Evolutionary conservation across 2,888 invertebrate species (phyloP), one percentile per base, ranked within the genome.

Genomic region (Scaptomyza reducta): DNA sequence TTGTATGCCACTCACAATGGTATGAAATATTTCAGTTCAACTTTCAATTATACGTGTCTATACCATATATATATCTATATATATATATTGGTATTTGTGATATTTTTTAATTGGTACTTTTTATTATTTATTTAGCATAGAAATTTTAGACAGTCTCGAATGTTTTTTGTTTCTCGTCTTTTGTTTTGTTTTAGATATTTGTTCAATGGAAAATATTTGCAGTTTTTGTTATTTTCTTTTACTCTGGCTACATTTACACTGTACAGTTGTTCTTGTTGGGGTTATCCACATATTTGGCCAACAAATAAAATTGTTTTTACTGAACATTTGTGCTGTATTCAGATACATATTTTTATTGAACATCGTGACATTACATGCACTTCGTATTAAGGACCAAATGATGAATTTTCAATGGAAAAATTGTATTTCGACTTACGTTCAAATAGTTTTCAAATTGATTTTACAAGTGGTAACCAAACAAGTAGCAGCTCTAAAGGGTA

Each of bases 391-490:
- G 54, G 51, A 60, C 41, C 40, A 47, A 66, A 60, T 69, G 65
- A 73, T 77, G 35, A 54, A 61, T 70, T 74, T 67, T 47, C 63
- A 65, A 66, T 81, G 62, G 53, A 61, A 40, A 40, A 71, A 71
- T 64, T 35, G 44, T 46, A 25, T 58, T 51, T 46, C 40, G 35
- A 38, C 53, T 56, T 44, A 27, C 46, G 50, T 63, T 72, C 59
- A 68, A 72, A 77, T 74, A 74, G 63, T 78, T 81, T 78, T 72
- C 62, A 72, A 79, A 81, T 79, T 74, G 82, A 74, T 78, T 79
- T 81, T 53, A 82, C 76, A 85, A 79, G 79, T 79, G 79, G 63
- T 64, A 75, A 60, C 72, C 86, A 82, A 79, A 79, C 82, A 78
- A 75, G 69, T 64, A 57, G 61, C 74, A 59, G 73, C 77, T 22